Conservation (phyloP, 2,113 vertebrate genomes). For the Casuarius casuarius region DNA sequence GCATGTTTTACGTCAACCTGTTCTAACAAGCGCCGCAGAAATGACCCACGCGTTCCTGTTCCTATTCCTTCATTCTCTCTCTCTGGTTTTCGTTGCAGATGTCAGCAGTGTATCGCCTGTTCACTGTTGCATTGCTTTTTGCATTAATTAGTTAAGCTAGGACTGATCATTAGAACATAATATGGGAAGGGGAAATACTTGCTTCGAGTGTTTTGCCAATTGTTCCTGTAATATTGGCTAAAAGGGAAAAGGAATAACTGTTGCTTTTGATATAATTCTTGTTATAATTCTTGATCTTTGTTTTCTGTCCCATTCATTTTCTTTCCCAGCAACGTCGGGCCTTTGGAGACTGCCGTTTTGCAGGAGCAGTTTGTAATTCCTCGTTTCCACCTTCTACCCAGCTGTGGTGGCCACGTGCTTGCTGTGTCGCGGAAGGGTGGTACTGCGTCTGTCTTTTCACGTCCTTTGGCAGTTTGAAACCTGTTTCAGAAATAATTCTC, state of each 20-base stretch:
- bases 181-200: neutral
- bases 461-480: neutral
- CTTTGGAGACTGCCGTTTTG: neutral
- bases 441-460: neutral
- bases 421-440: neutral
- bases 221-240: neutral
- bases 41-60: rapidly evolving
- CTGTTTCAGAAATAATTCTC: neutral
- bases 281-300: neutral
- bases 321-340: neutral
- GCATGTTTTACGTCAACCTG: rapidly evolving
- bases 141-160: neutral
- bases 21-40: neutral
- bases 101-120: neutral
- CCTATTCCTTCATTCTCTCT: neutral
- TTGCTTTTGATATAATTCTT: neutral
- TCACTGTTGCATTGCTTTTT: neutral
- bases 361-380: neutral
- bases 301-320: neutral
- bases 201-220: neutral
- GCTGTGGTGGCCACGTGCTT: neutral
- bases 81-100: neutral
- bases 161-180: neutral
- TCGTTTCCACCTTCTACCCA: neutral
- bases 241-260: neutral